Conservation (phyloP, 64 coral and sea anemone species). For the Cladopsammia gracilis region DNA sequence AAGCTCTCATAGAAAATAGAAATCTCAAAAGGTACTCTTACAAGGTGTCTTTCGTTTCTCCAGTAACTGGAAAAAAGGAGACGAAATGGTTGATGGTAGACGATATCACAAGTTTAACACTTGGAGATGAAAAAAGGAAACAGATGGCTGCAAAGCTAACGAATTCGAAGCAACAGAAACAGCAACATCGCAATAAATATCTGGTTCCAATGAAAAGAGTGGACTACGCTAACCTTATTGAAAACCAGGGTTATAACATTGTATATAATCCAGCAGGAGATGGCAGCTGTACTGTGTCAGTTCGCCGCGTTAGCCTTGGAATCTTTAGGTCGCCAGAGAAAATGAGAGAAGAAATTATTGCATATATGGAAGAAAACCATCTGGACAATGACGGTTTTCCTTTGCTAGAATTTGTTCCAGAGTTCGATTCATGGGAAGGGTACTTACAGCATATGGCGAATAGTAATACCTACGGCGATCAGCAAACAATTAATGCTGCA, state of each 20-base stretch:
- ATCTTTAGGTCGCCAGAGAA: background rate
- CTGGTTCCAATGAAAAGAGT: background rate
- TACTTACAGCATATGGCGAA: background rate
- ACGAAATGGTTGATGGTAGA: conserved; percentile 43
- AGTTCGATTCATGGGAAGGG: background rate
- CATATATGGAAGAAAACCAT: background rate
- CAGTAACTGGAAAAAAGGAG: conserved; percentile 4
- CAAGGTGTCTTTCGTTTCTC: conserved; percentile 41
- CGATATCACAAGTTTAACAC: conserved; percentile 51
- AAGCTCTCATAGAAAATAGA: background rate
- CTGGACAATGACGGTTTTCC: background rate
- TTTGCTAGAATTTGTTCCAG: background rate
- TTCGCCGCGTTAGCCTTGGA: background rate
- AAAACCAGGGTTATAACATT: conserved; percentile 39
- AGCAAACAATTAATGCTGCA: background rate
- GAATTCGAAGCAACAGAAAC: conserved; percentile 20
- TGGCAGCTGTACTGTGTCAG: conserved; percentile 25
- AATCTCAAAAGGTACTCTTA: conserved; percentile 1
- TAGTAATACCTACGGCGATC: background rate
- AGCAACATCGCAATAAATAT: conserved; percentile 22
- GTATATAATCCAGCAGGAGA: conserved; percentile 36
- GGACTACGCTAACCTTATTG: conserved; percentile 27
- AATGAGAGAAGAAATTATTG: background rate
- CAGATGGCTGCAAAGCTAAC: background rate
- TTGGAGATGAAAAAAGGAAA: conserved; percentile 38